phyloP scores from a whole-genome alignment of 2,888 invertebrate species.

The Cordilura impudica region DNA sequence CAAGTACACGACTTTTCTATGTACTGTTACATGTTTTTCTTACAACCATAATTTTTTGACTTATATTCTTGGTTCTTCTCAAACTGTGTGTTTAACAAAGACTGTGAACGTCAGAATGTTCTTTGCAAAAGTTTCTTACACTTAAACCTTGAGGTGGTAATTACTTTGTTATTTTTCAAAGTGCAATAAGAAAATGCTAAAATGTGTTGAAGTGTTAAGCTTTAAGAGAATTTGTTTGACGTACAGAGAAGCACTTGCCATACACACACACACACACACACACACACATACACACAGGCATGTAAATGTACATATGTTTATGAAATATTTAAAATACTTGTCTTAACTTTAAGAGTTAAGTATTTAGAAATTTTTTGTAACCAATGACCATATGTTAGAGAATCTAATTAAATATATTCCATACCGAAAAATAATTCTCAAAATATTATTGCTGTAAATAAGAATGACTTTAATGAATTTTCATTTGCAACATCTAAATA shows the following conservation, averaged over 20 bases:
- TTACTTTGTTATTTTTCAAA: conserved; percentile 57
- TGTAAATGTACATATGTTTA: not conserved
- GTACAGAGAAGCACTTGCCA: conserved; percentile 13
- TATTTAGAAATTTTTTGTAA: too few relatives aligned
- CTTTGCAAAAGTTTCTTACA: conserved; percentile 28
- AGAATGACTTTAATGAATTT: too few relatives aligned
- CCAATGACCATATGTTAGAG: too few relatives aligned
- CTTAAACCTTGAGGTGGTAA: conserved; percentile 51
- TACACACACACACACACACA: not conserved
- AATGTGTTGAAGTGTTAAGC: conserved; percentile 66
- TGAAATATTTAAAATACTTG: too few relatives aligned
- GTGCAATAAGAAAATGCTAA: conserved; percentile 43
- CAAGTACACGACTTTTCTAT: too few relatives aligned
- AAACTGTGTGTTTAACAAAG: not conserved
- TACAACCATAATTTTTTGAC: not conserved
- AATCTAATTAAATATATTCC: too few relatives aligned
- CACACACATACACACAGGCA: not conserved
- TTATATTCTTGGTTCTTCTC: not conserved
- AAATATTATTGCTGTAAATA: too few relatives aligned
- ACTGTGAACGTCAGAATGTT: not conserved
- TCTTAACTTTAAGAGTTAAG: too few relatives aligned
- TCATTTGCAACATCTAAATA: too few relatives aligned
- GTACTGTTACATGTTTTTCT: not conserved
- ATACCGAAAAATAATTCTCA: too few relatives aligned
- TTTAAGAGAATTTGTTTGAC: conserved; percentile 61